These are phyloP conservation scores for Ormyrus pomaceus DNA, from an alignment of 2,888 invertebrate genomes.

Conservation along the genomic window DNA sequence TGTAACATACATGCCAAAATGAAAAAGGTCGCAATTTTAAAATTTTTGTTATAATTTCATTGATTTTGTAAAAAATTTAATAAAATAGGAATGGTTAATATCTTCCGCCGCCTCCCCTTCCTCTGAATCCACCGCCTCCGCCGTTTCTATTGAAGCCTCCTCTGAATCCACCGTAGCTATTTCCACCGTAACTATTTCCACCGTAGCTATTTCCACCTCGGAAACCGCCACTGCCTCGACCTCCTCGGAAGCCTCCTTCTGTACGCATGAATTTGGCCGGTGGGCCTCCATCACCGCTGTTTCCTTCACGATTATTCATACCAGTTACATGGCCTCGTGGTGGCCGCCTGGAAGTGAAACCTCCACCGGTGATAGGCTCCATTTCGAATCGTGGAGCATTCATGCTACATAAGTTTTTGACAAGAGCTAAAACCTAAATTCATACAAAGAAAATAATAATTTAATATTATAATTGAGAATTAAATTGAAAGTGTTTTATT, in stretches of 20 bases:
- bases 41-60: no score
- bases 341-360: conserved; percentile 77
- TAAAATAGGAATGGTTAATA: no score
- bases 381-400: conserved; percentile 86
- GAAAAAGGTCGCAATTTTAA: no score
- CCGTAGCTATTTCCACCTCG: conserved; percentile 44
- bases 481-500: not conserved
- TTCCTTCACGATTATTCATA: conserved; percentile 57
- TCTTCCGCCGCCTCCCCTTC: conserved; percentile 62
- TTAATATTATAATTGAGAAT: not conserved
- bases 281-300: conserved; percentile 63
- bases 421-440: conserved; percentile 80
- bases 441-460: no score
- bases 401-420: conserved; percentile 86
- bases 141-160: conserved; percentile 60
- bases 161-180: conserved; percentile 56
- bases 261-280: conserved; percentile 75
- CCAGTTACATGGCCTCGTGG: conserved; percentile 74
- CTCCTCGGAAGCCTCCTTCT: conserved; percentile 59
- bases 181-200: conserved; percentile 42
- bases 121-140: conserved; percentile 56
- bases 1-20: no score
- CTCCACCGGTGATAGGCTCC: conserved; percentile 77
- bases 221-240: no score
- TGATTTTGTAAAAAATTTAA: no score